Base-by-base conservation (phyloP, 2,888 invertebrate genomes). In the Pherbina coryleti region DNA sequence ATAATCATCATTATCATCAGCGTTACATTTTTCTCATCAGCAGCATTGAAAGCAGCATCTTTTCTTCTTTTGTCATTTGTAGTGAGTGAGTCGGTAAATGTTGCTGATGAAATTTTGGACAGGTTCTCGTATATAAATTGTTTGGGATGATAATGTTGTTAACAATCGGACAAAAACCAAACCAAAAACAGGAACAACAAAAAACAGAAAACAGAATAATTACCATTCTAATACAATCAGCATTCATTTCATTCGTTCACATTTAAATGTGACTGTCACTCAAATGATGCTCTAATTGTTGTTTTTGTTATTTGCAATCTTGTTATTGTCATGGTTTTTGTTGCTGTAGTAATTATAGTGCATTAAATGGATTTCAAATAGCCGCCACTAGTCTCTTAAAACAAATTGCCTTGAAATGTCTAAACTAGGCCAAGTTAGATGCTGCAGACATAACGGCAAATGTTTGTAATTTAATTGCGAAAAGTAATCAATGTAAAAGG, bases 361-460 rank as follows among this genome's bases (percentile, higher is more conserved):
- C 49, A 31, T 64, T 64, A 64, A 64, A 74, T 74, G 74, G 74
- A 62, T 64, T 73, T 64, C 64, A 5, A 72, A 72, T 44, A 44
- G 44, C 44, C 44, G 44, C 11, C 44, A 44, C 44, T 44, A 44
- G 44, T 44, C 44, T 44, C 44, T 44, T 44, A 44, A 44, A 44
- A 11, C 2, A 3, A 44, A 44, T 44, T 44, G 14, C 44, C 11
- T 44, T 28, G 60, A 25, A 60, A 14, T 28, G 28, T 25, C 60
- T 3, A 60, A 60, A 60, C 60, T 60, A 28, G 60, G 60, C 25
- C 60, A 60, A 25, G 60, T 60, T 60, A 28, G 25, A 60, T 60
- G 60, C 11, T 44, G 44, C 60, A 19, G 60, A 60, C 60, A 44
- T 44, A 14, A 44, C 14, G 25, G 14, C 14, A 60, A 25, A 28